These are phyloP conservation scores for Aptenodytes forsteri DNA, from an alignment of 2,113 vertebrate genomes.

Conservation along the genomic window DNA sequence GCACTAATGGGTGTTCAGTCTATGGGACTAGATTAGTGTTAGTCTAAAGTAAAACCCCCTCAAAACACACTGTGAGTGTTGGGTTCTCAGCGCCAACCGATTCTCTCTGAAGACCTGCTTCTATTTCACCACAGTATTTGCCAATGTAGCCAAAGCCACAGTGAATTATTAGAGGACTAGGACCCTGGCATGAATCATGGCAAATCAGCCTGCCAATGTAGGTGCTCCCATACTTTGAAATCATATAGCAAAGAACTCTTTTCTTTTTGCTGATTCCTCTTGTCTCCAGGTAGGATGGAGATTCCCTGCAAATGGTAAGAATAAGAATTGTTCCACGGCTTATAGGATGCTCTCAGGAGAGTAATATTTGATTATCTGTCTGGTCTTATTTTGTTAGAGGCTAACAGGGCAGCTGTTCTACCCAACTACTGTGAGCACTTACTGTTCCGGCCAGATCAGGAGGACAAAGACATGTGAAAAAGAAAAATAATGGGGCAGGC, in stretches of 20 bases:
- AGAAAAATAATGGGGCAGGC: conserved; percentile 51
- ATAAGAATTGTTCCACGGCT: neutral
- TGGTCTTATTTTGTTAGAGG: conserved; percentile 20
- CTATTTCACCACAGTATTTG: neutral
- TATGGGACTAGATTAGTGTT: neutral
- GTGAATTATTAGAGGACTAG: neutral
- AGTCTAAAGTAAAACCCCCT: neutral
- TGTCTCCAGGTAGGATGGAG: neutral
- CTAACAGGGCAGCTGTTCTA: conserved; percentile 32
- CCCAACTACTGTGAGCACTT: conserved; percentile 10
- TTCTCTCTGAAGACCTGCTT: neutral
- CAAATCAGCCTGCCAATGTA: neutral
- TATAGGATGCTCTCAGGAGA: neutral
- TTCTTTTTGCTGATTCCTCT: neutral
- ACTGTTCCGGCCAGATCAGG: conserved; percentile 46
- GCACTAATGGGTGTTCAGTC: neutral
- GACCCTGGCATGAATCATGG: neutral
- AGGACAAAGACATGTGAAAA: conserved; percentile 55
- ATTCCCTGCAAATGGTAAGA: neutral
- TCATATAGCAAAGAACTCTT: neutral
- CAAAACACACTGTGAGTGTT: neutral
- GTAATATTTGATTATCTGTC: conserved; percentile 31
- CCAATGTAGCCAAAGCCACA: neutral
- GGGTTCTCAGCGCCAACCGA: rapidly evolving
- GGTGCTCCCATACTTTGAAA: neutral